Conservation (phyloP, 2,888 invertebrate genomes). For the Drosophila borealis region DNA sequence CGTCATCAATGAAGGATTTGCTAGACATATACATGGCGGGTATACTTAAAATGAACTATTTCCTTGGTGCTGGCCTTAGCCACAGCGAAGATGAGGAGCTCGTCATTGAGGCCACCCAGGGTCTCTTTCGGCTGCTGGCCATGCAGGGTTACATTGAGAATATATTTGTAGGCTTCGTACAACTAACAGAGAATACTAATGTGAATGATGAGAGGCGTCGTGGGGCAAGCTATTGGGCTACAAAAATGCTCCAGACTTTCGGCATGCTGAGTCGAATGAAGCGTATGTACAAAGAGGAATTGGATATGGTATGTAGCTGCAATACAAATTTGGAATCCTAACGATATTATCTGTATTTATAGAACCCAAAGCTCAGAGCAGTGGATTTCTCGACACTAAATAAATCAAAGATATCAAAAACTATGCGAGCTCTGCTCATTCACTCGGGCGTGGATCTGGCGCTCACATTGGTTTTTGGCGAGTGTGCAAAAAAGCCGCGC, state of each 20-base stretch:
- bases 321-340: background rate
- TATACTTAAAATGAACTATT: conserved; percentile 79
- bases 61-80: conserved; percentile 69
- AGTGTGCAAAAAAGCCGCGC: conserved; percentile 77
- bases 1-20: conserved; percentile 67
- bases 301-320: conserved; percentile 72
- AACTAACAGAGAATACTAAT: conserved; percentile 76
- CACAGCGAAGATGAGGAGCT: conserved; percentile 52
- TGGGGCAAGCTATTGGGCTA: conserved; percentile 83
- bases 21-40: conserved; percentile 70
- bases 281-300: conserved; percentile 76
- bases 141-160: conserved; percentile 80
- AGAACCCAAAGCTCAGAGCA: conserved; percentile 73
- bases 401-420: conserved; percentile 68
- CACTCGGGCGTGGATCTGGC: conserved; percentile 75
- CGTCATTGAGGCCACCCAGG: conserved; percentile 72
- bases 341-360: conserved; percentile 10
- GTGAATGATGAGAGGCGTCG: conserved; percentile 53
- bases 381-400: conserved; percentile 72
- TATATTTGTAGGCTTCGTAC: conserved; percentile 77
- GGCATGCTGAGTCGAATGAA: conserved; percentile 81
- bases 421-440: conserved; percentile 65
- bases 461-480: conserved; percentile 80
- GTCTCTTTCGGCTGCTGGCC: conserved; percentile 81
- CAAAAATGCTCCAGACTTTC: conserved; percentile 78